Evolutionary conservation across 2,888 invertebrate species (phyloP).

Genomic region (Drosophila suboccidentalis): DNA sequence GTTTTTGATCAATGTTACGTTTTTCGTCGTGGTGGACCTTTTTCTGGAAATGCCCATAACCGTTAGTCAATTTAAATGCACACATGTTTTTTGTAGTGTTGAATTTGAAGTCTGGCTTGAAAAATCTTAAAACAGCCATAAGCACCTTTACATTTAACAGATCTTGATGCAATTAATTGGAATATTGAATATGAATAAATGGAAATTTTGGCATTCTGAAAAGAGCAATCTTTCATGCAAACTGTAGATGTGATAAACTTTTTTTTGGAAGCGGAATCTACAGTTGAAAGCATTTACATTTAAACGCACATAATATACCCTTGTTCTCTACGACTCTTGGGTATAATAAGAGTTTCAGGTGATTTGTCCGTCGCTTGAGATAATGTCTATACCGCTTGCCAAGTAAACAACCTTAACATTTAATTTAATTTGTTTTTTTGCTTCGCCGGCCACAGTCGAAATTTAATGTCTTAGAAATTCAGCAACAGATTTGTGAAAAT

Average conservation of each 20-base stretch:
- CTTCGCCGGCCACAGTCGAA: constrained; percentile 25
- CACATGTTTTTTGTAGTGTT: no score
- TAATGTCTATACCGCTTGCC: constrained; percentile 10
- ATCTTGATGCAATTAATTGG: background rate
- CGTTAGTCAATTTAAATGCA: no score
- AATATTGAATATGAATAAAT: background rate
- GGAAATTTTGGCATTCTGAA: no score
- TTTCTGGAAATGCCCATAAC: no score
- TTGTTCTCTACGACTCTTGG: background rate
- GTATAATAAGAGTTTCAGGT: constrained; percentile 3
- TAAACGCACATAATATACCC: background rate
- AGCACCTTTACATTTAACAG: background rate
- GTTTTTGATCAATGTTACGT: no score
- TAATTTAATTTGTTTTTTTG: constrained; percentile 18
- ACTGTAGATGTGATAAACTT: no score
- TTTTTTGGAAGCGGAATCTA: no score
- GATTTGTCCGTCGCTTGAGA: constrained; percentile 6
- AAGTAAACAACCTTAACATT: constrained; percentile 23
- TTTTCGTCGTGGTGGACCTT: no score
- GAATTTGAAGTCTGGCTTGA: no score
- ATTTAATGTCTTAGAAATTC: constrained; percentile 44
- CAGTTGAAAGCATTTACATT: no score
- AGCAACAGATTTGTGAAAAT: constrained; percentile 27
- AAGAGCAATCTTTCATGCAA: no score
- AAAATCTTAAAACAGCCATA: no score